Base-by-base conservation (phyloP, 2,888 invertebrate genomes). In the Sabatieria punctata region DNA sequence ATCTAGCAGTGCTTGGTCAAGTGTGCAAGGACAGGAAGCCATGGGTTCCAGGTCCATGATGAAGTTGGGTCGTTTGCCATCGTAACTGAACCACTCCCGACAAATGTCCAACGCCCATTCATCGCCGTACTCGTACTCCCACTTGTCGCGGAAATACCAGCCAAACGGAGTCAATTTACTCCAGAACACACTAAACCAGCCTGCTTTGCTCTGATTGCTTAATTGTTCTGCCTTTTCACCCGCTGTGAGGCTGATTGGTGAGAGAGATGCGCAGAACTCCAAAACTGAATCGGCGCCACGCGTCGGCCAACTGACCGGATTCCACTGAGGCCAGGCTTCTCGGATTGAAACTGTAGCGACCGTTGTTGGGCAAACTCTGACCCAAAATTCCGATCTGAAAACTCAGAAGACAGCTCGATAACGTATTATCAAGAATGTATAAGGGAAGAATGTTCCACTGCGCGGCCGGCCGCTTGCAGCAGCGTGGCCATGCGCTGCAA, bases 61-160 rank as follows among this genome's bases (percentile, higher is more conserved):
- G 30, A 27, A 42, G 30, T 42, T 42, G 4, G 4, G 6, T 19
- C 42, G 15, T 19, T 25, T 4, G 4, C 42, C 42, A 42, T 42
- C 42, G 19, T 42, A 42, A 6, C 30, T 19, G 30, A 85, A 77
- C 91, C n/a, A n/a, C 56, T 78, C 77, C 65, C 84, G 80, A 66
- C 93, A 93, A 59, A 84, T 73, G 2, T 75, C 68, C 49, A 77
- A 74, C 0, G 84, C 74, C 91, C 91, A 93, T 46, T 77, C 74
- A 4, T 66, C 64, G 0, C 89, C 89, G 55, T 80, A 76, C 38
- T 75, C 65, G 19, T 77, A 71, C 63, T 82, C 79, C 86, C 86
- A 89, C 66, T 88, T 86, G 0, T 79, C 77, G 0, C 75, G 77
- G 63, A 88, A 85, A 65, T 88, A 89, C 88, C 88, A 89, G 1